Percentiles rank a stretch among this genome's conserved stretches.
Conservation (phyloP, 2,888 invertebrate genomes). For the Oasisia sp. region DNA sequence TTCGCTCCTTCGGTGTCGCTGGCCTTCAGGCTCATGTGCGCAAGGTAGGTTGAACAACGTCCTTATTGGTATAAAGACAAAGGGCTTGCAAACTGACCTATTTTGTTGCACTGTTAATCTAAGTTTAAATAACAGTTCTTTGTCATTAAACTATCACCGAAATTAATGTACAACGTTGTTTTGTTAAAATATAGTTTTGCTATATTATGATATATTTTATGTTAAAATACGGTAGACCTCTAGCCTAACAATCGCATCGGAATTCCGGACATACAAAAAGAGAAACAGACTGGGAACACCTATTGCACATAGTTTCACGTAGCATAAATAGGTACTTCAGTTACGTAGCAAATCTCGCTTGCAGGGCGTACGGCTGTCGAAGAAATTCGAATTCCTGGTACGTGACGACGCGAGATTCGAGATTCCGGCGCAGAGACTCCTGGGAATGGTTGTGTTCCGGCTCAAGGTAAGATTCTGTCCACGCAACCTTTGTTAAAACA, state of each 20-base stretch:
- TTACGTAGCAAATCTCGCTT: not conserved
- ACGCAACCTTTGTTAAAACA: not conserved
- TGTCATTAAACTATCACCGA: no score
- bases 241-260: no score
- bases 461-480: constrained; percentile 67
- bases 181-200: not conserved
- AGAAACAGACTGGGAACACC: no score
- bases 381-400: constrained; percentile 89
- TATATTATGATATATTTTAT: no score
- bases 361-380: constrained; percentile 87
- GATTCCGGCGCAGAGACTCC: constrained; percentile 84
- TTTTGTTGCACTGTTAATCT: no score
- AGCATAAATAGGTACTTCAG: not conserved
- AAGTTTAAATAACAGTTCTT: no score
- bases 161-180: no score
- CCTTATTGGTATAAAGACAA: not conserved
- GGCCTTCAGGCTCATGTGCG: constrained; percentile 93
- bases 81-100: not conserved
- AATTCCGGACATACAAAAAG: no score
- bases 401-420: constrained; percentile 87
- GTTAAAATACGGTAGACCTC: no score
- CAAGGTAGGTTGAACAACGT: constrained; percentile 73
- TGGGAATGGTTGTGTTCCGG: constrained; percentile 92
- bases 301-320: no score
- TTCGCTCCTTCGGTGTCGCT: constrained; percentile 89